Base-by-base conservation (phyloP, 2,888 invertebrate species). In the Drosophila fungiperda region DNA sequence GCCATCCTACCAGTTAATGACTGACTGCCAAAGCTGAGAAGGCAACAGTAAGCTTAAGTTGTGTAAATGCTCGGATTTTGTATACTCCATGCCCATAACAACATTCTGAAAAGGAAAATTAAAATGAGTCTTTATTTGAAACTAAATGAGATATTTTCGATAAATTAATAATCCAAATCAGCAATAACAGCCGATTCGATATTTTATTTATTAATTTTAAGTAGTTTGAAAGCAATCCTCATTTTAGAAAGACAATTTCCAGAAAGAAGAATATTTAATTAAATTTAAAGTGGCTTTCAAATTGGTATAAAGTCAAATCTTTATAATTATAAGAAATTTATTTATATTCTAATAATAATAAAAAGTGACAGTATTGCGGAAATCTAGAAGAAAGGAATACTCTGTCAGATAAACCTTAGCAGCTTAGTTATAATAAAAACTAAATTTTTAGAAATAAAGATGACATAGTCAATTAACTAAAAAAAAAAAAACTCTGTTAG, bases 1-100 rank as follows among this genome's bases (percentile, higher is more conserved):
- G 68, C 73, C 62, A 69, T 50, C 61, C 53, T 54, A 54, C 26
- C 64, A 79, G 53, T 80, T 69, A 81, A 79, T 65, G 72, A 67
- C 53, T 52, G 69, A 65, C 67, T 66, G 64, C 64, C 57, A 50
- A 50, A 32, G 29, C 45, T 42, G 69, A 61, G 64, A 61, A 53
- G 70, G 49, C 59, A 67, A 32, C 69, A 61, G 69, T 59, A 68
- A 73, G 57, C 58, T 69, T 20, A 17, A 8, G 20, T 23, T 48
- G 36, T 26, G 23, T 55, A n/a, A 3, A 29, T 50, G 20, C 3
- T 20, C 45, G 15, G 15, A 45, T 20, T 15, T 8, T 7, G 1
- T 20, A 20, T 45, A 45, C 42, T 20, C 42, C 12, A 12, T 12
- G 12, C 3, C 7, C 45, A 45, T 1, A 15, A 45, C 3, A 15